phyloP scores from a whole-genome alignment of 2,797 vertebrate species.

The Lacerta viridis region DNA sequence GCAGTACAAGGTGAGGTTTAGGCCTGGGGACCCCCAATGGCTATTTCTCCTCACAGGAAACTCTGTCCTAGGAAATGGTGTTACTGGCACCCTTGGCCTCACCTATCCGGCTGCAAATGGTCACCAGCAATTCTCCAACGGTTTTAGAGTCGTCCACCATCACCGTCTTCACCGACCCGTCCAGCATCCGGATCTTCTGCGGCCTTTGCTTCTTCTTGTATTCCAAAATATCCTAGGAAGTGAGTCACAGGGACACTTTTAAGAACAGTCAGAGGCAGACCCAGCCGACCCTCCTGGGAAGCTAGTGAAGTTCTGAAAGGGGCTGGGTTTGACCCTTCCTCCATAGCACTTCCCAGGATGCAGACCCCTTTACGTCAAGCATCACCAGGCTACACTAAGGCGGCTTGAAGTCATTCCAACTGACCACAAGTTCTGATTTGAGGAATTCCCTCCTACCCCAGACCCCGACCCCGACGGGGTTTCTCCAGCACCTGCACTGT shows the following conservation, averaged over 20 bases:
- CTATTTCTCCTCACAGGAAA: not conserved
- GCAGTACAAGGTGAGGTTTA: not conserved
- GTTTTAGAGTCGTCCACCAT: conserved; percentile 99
- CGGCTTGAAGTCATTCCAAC: no score
- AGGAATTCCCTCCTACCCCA: no score
- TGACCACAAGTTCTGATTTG: no score
- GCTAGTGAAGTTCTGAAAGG: not conserved
- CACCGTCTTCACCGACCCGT: conserved; percentile 96
- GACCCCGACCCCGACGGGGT: no score
- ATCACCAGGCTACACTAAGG: no score
- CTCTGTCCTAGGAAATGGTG: not conserved
- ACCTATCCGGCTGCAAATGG: conserved; percentile 99
- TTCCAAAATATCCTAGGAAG: conserved; percentile 91
- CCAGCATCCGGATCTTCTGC: conserved; percentile 98
- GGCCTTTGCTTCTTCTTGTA: conserved; percentile 99
- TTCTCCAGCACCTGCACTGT: no score
- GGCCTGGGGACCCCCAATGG: not conserved
- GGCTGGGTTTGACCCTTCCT: no score
- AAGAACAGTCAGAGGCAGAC: not conserved
- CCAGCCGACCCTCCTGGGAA: no score
- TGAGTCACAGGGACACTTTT: conserved; percentile 40
- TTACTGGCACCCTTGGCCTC: conserved; percentile 19
- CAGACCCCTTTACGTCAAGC: no score
- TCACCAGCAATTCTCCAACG: conserved; percentile 95
- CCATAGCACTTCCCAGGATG: no score